A percentile compares a stretch with the other conserved stretches of the same genome.
Evolutionary conservation across 2,797 vertebrate genomes (phyloP).

Genomic region (Emys orbicularis): DNA sequence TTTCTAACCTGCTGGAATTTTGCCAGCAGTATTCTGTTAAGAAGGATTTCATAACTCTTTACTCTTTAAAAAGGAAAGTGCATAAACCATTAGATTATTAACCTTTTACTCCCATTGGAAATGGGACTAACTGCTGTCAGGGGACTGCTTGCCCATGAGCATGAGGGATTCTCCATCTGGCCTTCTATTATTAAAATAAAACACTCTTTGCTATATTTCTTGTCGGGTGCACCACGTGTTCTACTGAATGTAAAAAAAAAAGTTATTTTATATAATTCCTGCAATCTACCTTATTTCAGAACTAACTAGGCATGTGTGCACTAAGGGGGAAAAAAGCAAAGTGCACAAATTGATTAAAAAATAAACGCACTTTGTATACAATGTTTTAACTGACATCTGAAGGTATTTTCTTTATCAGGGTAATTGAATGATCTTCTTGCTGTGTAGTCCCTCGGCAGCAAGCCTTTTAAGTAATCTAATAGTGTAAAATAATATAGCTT

Average conservation of each 20-base stretch:
- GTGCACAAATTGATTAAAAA: not conserved
- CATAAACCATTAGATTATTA: not conserved
- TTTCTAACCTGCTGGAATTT: accelerated
- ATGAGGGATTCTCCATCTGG: not conserved
- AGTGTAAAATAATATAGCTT: constrained; percentile 33
- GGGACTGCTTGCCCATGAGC: not conserved
- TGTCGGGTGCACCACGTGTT: not conserved
- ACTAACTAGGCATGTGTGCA: accelerated
- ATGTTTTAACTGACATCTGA: not conserved
- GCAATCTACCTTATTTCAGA: not conserved
- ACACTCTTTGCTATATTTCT: not conserved
- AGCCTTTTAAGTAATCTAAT: constrained; percentile 56
- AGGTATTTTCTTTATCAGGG: constrained; percentile 26
- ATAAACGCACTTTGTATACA: not conserved
- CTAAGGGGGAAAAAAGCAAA: not conserved
- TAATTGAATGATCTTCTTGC: constrained; percentile 28
- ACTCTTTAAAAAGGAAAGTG: not conserved
- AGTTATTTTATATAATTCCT: not conserved
- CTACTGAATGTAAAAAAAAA: not conserved
- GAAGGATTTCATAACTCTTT: not conserved
- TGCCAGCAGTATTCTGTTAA: not conserved
- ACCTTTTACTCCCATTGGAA: not conserved
- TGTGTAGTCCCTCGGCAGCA: constrained; percentile 14
- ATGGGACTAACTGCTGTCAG: not conserved
- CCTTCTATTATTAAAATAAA: not conserved